Base-by-base conservation (phyloP, 1,140 invertebrate genomes). In the Tetramorium alpestre region DNA sequence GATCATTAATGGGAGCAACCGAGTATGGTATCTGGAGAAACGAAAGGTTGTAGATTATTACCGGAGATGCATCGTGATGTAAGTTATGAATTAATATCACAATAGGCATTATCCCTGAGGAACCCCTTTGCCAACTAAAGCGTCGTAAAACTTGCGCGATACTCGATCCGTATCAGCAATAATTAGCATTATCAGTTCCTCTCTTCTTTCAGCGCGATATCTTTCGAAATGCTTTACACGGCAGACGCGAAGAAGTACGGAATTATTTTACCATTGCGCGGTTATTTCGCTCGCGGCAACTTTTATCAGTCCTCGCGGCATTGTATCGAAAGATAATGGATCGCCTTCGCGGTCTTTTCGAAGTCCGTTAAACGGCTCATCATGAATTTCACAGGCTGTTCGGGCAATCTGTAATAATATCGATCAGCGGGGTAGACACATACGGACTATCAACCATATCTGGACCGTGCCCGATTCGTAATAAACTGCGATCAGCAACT, bases 381-480 rank as follows among this genome's bases (percentile, higher is more conserved):
- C 92, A 93, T 93, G 87, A 89, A 92, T 92, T 92, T 91, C 92
- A 93, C 92, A 93, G 87, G 73, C 85, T 51, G 86, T 89, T 85
- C 88, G 80, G 70, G 65, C 92, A 92, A 93, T 93, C 90, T 92
- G 86, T 93, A 94, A 94, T 92, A 91, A 93, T 93, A 93, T 92
- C 82, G 67, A 91, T 91, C 86, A 85, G 77, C 38, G 60, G 60
- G 38, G 70, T 67, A 76, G 72, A 84, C 70, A 84, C 58, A 60
- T 76, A 54, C 54, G 75, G 51, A 87, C 89, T 86, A 86, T 85
- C 62, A 16, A 70, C 75, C 54, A 85, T 88, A 93, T 93, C 89
- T 92, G 88, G 92, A 92, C 91, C 92, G 91, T 92, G 89, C 76
- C 89, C 69, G 91, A 93, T 93, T 90, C 80, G 88, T 92, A 93